These are phyloP conservation scores for Parapristionchus giblindavisi DNA, from an alignment of 2,888 invertebrate species.

Conservation along the genomic window DNA sequence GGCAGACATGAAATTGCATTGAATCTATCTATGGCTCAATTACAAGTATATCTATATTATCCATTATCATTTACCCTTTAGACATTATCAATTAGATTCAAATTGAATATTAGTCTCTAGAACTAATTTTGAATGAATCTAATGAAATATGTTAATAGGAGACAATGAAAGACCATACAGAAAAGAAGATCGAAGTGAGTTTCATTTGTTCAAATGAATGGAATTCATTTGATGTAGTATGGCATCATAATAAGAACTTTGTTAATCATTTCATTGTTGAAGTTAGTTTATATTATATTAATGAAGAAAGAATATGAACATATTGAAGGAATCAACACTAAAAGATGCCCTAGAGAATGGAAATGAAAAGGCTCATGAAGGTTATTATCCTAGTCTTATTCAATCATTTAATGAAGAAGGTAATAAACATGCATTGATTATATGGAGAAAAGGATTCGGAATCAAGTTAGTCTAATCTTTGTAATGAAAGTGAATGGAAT, in stretches of 20 bases:
- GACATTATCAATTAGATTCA: too few species aligned
- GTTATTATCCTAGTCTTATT: conserved; percentile 54
- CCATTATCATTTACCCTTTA: neutral
- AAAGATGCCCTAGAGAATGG: conserved; percentile 47
- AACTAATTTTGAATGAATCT: neutral
- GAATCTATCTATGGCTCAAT: conserved; percentile 36
- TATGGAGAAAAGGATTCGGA: conserved; percentile 59
- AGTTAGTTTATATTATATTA: neutral
- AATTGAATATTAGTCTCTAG: conserved; percentile 7
- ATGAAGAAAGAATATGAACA: neutral
- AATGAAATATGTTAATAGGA: neutral
- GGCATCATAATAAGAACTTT: conserved; percentile 46
- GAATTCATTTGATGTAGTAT: conserved; percentile 47
- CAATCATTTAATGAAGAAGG: conserved; percentile 42
- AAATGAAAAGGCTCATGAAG: conserved; percentile 42
- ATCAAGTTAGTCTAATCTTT: conserved; percentile 44
- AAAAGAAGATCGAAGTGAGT: conserved; percentile 44
- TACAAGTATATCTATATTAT: conserved; percentile 31
- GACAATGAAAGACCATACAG: conserved; percentile 46
- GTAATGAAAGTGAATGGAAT: too few species aligned
- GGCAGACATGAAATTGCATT: conserved; percentile 40
- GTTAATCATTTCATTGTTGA: conserved; percentile 50
- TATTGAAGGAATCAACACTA: conserved; percentile 43
- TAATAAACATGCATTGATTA: conserved; percentile 44
- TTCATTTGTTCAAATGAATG: conserved; percentile 41